Percentiles rank a stretch among this genome's conserved stretches.
These are phyloP conservation scores for Gila robusta DNA, from an alignment of 2,797 vertebrate genomes.

Conservation along the genomic window DNA sequence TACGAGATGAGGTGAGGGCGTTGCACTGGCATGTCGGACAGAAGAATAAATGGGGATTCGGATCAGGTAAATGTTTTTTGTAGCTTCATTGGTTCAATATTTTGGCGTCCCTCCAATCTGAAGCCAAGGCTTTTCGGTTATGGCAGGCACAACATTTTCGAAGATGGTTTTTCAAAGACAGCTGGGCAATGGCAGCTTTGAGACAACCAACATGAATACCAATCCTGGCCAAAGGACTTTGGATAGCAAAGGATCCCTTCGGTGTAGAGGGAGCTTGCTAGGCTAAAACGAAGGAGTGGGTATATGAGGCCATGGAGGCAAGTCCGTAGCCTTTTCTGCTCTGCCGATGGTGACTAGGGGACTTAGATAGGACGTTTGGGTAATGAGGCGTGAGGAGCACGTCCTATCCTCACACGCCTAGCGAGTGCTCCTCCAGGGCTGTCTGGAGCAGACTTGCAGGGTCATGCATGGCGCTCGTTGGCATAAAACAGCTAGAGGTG, in stretches of 20 bases:
- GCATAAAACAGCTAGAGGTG: conserved; percentile 72
- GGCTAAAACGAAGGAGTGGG: conserved; percentile 39
- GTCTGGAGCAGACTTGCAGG: conserved; percentile 60
- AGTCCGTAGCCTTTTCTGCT: conserved; percentile 50
- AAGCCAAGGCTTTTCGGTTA: conserved; percentile 8
- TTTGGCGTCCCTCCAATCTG: neutral
- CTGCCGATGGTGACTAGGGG: conserved; percentile 56
- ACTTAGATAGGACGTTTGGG: conserved; percentile 60
- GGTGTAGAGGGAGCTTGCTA: conserved; percentile 18
- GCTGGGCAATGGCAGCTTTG: conserved; percentile 44
- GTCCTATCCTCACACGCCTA: conserved; percentile 55
- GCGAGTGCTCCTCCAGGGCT: conserved; percentile 52
- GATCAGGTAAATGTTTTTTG: conserved; percentile 24
- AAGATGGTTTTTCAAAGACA: conserved; percentile 47
- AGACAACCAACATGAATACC: conserved; percentile 44
- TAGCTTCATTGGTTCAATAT: conserved; percentile 17
- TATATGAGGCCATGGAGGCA: conserved; percentile 48
- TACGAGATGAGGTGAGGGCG: conserved; percentile 1
- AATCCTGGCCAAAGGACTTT: conserved; percentile 35
- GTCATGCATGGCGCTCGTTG: conserved; percentile 66
- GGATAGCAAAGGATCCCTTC: conserved; percentile 20
- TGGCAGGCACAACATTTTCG: conserved; percentile 18
- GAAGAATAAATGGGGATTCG: neutral
- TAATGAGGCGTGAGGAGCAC: conserved; percentile 63
- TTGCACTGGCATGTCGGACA: neutral